Percentiles rank a stretch among this genome's conserved stretches.
Evolutionary conservation across 1,140 invertebrate genomes (phyloP).

Genomic region (Ditylenchus dipsaci): DNA sequence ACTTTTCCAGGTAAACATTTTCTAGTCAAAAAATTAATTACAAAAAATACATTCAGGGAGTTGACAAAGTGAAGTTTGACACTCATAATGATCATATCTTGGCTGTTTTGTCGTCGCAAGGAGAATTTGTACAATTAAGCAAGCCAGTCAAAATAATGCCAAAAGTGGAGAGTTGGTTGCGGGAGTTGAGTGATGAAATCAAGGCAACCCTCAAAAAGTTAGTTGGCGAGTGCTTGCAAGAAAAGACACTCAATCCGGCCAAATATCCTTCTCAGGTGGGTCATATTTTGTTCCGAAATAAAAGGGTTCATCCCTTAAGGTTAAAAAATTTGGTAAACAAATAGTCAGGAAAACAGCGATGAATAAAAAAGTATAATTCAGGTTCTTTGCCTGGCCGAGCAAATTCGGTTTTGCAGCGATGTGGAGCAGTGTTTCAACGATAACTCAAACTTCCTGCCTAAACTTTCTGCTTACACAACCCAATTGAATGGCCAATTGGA

Average conservation of each 20-base stretch:
- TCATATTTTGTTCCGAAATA: neutral
- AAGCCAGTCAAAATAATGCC: slow-evolving; percentile 72
- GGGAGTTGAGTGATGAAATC: slow-evolving; percentile 75
- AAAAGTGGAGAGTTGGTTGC: slow-evolving; percentile 82
- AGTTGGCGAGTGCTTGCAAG: slow-evolving; percentile 70
- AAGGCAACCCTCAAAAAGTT: slow-evolving; percentile 69
- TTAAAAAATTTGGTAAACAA: neutral
- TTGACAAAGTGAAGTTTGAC: slow-evolving; percentile 71
- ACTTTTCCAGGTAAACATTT: slow-evolving; percentile 80
- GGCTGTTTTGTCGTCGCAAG: slow-evolving; percentile 74
- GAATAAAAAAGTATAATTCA: slow-evolving; percentile 57
- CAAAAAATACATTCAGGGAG: slow-evolving; percentile 80
- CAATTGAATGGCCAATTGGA: slow-evolving; percentile 65
- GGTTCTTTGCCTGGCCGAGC: slow-evolving; percentile 70
- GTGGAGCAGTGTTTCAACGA: slow-evolving; percentile 69
- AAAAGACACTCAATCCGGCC: slow-evolving; percentile 67
- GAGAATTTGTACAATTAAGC: slow-evolving; percentile 75
- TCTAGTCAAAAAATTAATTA: slow-evolving; percentile 1
- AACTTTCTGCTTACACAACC: slow-evolving; percentile 63
- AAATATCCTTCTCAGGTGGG: slow-evolving; percentile 72
- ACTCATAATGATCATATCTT: slow-evolving; percentile 67
- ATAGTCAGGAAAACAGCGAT: too few species aligned
- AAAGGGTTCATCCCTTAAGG: neutral
- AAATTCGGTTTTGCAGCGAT: slow-evolving; percentile 74
- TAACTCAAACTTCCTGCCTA: slow-evolving; percentile 60